These are phyloP conservation scores for Gastrophysa polygoni DNA, from an alignment of 2,888 invertebrate species.

Conservation along the genomic window DNA sequence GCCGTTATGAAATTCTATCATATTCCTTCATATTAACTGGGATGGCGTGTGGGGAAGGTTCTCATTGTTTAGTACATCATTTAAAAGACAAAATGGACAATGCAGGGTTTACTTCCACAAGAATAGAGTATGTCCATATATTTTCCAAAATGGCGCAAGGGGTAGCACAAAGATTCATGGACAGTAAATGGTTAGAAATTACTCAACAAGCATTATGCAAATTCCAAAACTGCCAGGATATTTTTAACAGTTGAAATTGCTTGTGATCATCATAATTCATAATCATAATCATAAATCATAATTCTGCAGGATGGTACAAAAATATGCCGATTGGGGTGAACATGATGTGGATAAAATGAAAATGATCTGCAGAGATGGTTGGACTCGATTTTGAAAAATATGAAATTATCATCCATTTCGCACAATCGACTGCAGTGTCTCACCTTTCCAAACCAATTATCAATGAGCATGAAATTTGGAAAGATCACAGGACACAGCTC, in stretches of 20 bases:
- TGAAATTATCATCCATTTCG: too few relatives aligned
- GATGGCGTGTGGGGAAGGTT: constrained; percentile 18
- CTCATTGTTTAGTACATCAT: not conserved
- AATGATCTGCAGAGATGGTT: not conserved
- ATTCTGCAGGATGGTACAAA: not conserved
- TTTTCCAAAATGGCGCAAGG: not conserved
- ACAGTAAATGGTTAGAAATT: constrained; percentile 2
- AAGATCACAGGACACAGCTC: too few relatives aligned
- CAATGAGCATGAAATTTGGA: too few relatives aligned
- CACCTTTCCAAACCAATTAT: too few relatives aligned
- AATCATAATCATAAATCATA: too few relatives aligned
- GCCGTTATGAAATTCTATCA: constrained; percentile 50
- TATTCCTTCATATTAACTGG: constrained; percentile 14
- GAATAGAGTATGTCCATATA: too few relatives aligned
- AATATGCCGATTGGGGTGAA: not conserved
- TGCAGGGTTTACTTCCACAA: not conserved
- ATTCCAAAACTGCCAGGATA: not conserved
- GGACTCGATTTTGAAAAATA: too few relatives aligned
- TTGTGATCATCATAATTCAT: too few relatives aligned
- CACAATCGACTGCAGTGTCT: too few relatives aligned
- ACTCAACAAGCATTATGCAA: not conserved
- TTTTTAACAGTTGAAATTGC: not conserved
- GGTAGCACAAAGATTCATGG: not conserved
- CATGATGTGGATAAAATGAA: not conserved
- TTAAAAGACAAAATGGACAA: not conserved